phyloP scores from a whole-genome alignment of 1,140 invertebrate species.

The Agrypnia vestita region DNA sequence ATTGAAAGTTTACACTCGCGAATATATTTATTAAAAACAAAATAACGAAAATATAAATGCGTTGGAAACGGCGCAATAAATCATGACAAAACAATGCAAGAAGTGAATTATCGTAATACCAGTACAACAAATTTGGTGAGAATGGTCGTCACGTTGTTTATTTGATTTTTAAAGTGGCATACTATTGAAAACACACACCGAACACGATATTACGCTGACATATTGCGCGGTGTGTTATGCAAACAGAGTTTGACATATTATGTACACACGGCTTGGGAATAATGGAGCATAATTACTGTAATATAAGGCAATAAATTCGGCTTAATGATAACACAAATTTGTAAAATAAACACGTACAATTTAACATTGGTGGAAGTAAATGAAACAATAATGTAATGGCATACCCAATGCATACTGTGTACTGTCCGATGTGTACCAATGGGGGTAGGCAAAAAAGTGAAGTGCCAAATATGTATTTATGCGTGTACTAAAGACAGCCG shows the following conservation, averaged over 20 bases:
- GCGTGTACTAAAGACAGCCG: no score
- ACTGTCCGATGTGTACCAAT: no score
- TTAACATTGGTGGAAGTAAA: no score
- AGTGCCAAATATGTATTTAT: no score
- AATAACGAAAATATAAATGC: neutral
- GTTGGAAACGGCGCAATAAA: constrained; percentile 10
- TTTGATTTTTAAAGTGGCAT: constrained; percentile 7
- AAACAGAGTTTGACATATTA: constrained; percentile 34
- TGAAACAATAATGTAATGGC: no score
- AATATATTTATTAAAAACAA: neutral
- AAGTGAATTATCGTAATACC: neutral
- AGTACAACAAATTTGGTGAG: constrained; percentile 13
- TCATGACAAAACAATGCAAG: constrained; percentile 16
- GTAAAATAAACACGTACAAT: constrained; percentile 17
- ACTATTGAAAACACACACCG: constrained; percentile 12
- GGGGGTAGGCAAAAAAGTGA: no score
- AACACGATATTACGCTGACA: constrained; percentile 20
- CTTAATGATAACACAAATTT: constrained; percentile 14
- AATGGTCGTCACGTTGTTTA: neutral
- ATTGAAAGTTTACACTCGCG: neutral
- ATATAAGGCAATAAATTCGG: constrained; percentile 19
- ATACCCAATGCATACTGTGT: no score
- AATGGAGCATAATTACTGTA: constrained; percentile 10
- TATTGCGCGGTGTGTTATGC: constrained; percentile 6
- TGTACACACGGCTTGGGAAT: constrained; percentile 5